A percentile compares a stretch with the other conserved stretches of the same genome.
These are phyloP conservation scores for Arenaria interpres DNA, from an alignment of 2,113 vertebrate genomes.

Conservation along the genomic window DNA sequence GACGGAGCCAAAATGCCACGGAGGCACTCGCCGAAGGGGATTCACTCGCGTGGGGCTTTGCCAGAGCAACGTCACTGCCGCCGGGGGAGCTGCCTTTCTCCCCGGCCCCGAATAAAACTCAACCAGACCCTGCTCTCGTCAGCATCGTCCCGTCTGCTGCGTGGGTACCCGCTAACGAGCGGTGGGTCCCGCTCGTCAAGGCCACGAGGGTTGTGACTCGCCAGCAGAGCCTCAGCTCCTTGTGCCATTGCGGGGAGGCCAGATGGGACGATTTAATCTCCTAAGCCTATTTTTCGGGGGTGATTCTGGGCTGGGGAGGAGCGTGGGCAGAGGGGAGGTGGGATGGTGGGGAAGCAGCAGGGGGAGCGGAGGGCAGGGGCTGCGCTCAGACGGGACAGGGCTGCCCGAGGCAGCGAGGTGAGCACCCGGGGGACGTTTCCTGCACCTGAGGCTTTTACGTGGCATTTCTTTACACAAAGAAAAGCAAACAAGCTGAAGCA, in stretches of 20 bases:
- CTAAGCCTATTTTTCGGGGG: neutral
- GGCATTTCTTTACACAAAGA: slow-evolving; percentile 20
- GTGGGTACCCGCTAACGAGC: neutral
- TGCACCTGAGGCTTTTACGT: neutral
- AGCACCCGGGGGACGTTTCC: neutral
- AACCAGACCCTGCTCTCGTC: rapidly evolving
- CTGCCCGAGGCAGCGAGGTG: neutral
- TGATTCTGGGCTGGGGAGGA: neutral
- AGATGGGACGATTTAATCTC: neutral
- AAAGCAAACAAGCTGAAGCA: slow-evolving; percentile 17
- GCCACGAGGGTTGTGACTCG: rapidly evolving
- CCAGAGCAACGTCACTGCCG: neutral
- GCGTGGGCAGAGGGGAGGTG: neutral
- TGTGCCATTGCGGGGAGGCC: rapidly evolving
- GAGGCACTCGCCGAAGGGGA: neutral
- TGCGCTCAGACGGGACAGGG: neutral
- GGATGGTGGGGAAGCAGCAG: neutral
- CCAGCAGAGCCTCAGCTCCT: neutral
- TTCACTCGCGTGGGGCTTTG: neutral
- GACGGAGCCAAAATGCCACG: neutral
- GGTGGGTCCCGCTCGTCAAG: rapidly evolving
- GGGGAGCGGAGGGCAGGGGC: neutral
- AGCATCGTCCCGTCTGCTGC: rapidly evolving
- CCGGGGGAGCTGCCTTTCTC: neutral
- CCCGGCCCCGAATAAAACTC: slow-evolving; percentile 9